phyloP scores from a whole-genome alignment of 2,888 invertebrate species.

The Agrilus mali region DNA sequence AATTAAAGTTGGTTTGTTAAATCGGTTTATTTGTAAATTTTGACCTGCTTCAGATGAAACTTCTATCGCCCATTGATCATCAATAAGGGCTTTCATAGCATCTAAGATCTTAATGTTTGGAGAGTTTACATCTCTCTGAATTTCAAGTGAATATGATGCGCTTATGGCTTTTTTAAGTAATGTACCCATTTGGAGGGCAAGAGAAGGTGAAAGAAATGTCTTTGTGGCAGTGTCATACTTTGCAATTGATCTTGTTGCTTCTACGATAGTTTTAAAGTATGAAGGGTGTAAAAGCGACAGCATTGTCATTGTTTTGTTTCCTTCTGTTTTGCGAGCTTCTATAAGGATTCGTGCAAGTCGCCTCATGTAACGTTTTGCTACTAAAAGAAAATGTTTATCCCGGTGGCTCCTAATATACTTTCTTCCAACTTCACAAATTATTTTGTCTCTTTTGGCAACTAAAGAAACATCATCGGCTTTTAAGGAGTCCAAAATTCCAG shows the following conservation, averaged over 20 bases:
- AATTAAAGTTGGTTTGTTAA: constrained; percentile 12
- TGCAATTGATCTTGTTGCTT: constrained; percentile 10
- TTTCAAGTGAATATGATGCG: constrained; percentile 5
- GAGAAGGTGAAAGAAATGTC: constrained; percentile 3
- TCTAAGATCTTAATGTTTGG: neutral
- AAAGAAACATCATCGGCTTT: constrained; percentile 12
- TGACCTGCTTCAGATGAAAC: constrained; percentile 9
- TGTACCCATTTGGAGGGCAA: constrained; percentile 10
- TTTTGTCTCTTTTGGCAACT: constrained; percentile 12
- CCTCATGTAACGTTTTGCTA: constrained; percentile 11
- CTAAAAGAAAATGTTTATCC: constrained; percentile 12
- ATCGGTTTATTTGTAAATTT: constrained; percentile 11
- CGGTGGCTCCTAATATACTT: constrained; percentile 7
- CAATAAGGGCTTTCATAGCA: constrained; percentile 5
- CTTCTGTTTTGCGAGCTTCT: constrained; percentile 3
- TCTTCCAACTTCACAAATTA: constrained; percentile 14
- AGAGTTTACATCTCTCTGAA: constrained; percentile 3
- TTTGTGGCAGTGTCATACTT: constrained; percentile 6
- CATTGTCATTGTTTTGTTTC: constrained; percentile 1
- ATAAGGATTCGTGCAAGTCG: constrained; percentile 5
- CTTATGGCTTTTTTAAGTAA: constrained; percentile 5
- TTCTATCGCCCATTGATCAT: constrained; percentile 6
- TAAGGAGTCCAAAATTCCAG: constrained; percentile 10
- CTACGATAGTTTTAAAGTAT: constrained; percentile 11
- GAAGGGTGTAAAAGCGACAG: constrained; percentile 6